phyloP scores from a whole-genome alignment of 2,113 vertebrate genomes.

The Hystrix brachyura region DNA sequence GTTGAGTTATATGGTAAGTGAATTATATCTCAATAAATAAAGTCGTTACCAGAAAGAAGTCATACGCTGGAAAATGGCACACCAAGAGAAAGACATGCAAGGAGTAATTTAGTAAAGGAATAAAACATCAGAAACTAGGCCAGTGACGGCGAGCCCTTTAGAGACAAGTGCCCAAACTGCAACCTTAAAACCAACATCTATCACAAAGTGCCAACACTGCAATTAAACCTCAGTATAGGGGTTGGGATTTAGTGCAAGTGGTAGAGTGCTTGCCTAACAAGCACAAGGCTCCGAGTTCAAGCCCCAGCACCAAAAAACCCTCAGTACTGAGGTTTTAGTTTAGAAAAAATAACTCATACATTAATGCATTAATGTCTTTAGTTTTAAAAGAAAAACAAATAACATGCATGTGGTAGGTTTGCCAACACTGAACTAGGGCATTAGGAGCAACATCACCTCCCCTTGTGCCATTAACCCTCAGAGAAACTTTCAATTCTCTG shows the following conservation, averaged over 20 bases:
- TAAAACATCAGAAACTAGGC: neutral
- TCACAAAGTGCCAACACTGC: neutral
- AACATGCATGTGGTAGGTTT: neutral
- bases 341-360: neutral
- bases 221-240: neutral
- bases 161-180: neutral
- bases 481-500: neutral
- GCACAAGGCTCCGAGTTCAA: too few relatives aligned
- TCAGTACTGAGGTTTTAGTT: neutral
- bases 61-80: neutral
- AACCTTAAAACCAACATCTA: neutral
- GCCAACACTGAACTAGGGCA: neutral
- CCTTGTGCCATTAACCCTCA: neutral
- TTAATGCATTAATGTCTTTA: neutral
- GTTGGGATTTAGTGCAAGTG: neutral
- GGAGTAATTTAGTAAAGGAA: slow-evolving; percentile 12
- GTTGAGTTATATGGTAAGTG: neutral
- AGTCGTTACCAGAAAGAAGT: neutral
- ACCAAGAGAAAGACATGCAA: neutral
- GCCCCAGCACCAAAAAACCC: too few relatives aligned
- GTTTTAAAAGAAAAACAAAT: neutral
- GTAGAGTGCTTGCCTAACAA: too few relatives aligned
- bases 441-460: neutral
- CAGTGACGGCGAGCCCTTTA: neutral
- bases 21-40: slow-evolving; percentile 60